Evolutionary conservation across 2,113 vertebrate species (phyloP).

Genomic region (Anoura caudifer): DNA sequence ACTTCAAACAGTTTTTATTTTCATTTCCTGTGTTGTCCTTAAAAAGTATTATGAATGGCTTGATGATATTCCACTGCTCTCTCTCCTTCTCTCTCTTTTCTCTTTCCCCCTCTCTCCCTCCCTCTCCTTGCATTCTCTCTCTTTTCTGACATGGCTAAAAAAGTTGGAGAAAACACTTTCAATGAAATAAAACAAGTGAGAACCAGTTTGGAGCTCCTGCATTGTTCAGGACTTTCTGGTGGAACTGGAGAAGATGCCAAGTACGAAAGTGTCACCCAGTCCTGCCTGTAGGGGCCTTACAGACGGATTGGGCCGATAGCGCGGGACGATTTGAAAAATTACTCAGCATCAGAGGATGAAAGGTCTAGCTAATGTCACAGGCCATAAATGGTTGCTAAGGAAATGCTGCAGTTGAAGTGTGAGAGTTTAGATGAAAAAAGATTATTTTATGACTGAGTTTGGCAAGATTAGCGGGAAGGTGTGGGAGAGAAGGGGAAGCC

Average conservation of each 20-base stretch:
- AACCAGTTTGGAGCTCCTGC: not conserved
- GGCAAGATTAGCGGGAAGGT: not conserved
- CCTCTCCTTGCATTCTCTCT: not conserved
- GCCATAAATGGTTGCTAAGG: not conserved
- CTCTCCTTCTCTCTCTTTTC: not conserved
- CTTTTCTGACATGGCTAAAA: not conserved
- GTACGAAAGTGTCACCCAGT: not conserved
- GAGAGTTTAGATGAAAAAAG: slow-evolving; percentile 19
- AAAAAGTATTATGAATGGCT: slow-evolving; percentile 8
- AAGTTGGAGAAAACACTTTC: not conserved
- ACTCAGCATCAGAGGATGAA: not conserved
- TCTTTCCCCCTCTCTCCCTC: not conserved
- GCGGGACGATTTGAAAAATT: not conserved
- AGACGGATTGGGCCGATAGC: not conserved
- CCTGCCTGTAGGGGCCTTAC: not conserved
- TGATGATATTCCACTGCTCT: not conserved
- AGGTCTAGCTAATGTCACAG: not conserved
- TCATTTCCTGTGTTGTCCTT: not conserved
- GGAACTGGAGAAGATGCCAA: not conserved
- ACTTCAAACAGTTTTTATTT: slow-evolving; percentile 32
- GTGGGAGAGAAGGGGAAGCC: not conserved
- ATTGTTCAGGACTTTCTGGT: not conserved
- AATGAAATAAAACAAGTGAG: not conserved
- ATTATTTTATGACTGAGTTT: not conserved
- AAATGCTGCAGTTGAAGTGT: not conserved